phyloP scores from a whole-genome alignment of 2,888 invertebrate species.

The Prenolepis imparis region DNA sequence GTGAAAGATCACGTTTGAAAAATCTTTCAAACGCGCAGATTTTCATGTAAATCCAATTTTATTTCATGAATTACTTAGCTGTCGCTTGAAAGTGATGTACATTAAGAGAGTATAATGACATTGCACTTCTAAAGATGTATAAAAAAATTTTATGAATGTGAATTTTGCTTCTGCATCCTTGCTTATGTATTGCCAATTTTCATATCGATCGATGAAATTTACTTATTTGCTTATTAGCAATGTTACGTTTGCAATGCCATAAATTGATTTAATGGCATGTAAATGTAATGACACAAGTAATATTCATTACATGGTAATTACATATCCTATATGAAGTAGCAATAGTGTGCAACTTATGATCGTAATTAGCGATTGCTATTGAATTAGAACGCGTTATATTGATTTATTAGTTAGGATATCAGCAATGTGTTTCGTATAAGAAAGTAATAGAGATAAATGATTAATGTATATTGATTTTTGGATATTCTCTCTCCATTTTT shows the following conservation, averaged over 20 bases:
- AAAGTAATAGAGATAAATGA: not conserved
- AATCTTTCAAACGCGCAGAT: not conserved
- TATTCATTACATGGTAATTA: not conserved
- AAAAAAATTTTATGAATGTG: not conserved
- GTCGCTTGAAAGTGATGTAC: not conserved
- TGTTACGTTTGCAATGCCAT: not conserved
- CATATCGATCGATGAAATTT: not conserved
- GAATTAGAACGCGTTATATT: not conserved
- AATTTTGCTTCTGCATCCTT: not conserved
- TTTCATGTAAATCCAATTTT: not conserved
- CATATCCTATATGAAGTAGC: not conserved
- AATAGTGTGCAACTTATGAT: not conserved
- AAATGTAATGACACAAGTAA: not conserved
- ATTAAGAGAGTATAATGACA: slow-evolving; percentile 1
- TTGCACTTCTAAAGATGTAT: not conserved
- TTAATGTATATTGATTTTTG: not conserved
- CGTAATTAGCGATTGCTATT: slow-evolving; percentile 1
- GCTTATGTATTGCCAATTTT: not conserved
- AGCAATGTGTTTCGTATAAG: not conserved
- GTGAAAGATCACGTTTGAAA: too few species aligned
- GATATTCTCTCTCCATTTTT: not conserved
- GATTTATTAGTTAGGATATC: not conserved
- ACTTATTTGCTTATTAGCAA: not conserved
- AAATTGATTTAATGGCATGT: not conserved
- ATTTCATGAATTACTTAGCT: slow-evolving; percentile 1